phyloP scores from a whole-genome alignment of 2,888 invertebrate genomes.

The Itoplectis maculator region DNA sequence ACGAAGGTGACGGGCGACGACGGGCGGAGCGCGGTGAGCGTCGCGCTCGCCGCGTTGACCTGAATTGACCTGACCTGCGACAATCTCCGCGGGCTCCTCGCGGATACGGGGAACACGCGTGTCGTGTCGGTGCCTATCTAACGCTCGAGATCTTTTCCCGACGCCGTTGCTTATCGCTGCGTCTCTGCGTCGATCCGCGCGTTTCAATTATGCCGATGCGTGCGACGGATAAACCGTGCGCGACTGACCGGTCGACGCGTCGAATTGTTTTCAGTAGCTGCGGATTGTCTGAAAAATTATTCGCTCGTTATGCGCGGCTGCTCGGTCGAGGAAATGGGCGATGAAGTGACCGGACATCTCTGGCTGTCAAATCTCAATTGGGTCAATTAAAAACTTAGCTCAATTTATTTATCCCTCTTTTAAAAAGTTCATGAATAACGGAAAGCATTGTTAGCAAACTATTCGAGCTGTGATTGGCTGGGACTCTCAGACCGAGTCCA shows the following conservation, averaged over 20 bases:
- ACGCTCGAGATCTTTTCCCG: constrained; percentile 36
- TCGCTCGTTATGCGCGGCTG: not conserved
- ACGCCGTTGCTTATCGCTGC: not conserved
- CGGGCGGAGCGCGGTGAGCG: no score
- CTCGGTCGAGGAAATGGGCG: not conserved
- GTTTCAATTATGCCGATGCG: constrained; percentile 20
- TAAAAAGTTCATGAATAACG: not conserved
- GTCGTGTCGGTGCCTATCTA: constrained; percentile 2
- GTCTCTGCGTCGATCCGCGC: constrained; percentile 12
- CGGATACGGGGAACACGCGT: not conserved
- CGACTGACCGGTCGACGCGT: constrained; percentile 3
- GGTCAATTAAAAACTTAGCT: not conserved
- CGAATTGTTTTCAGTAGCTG: not conserved
- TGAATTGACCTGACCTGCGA: constrained; percentile 81
- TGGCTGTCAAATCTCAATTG: not conserved
- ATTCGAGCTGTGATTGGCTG: no score
- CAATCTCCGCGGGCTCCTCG: constrained; percentile 72
- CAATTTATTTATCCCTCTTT: not conserved
- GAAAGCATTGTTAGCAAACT: no score
- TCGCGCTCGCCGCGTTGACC: constrained; percentile 74
- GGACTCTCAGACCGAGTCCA: no score
- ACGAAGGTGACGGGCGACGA: no score
- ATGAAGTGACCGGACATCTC: not conserved
- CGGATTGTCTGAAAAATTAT: constrained; percentile 18
- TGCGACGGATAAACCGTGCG: constrained; percentile 20